These are phyloP conservation scores for Hippopotamus amphibius DNA, from an alignment of 2,113 vertebrate genomes.

Conservation along the genomic window DNA sequence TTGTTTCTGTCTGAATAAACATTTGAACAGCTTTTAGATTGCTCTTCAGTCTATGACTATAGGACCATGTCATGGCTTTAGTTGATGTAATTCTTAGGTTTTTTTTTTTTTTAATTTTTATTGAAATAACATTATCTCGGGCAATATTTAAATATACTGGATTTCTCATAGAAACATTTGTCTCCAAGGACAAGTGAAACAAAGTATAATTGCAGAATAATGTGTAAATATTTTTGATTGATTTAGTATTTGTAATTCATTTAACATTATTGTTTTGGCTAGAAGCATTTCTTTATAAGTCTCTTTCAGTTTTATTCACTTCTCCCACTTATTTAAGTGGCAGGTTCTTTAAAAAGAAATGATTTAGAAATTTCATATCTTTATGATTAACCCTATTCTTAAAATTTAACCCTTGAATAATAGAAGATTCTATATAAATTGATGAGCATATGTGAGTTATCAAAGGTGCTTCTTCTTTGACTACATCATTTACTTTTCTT, in stretches of 20 bases:
- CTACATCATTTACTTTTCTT: conserved; percentile 20
- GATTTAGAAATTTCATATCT: conserved; percentile 34
- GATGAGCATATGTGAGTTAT: conserved; percentile 41
- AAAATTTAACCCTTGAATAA: conserved; percentile 51
- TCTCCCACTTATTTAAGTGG: neutral
- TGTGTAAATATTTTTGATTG: conserved; percentile 44
- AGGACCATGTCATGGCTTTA: conserved; percentile 40
- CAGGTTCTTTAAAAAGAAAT: conserved; percentile 45
- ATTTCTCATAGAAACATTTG: conserved; percentile 54
- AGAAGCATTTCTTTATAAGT: conserved; percentile 57
- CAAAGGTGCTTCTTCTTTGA: neutral
- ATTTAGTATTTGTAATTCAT: conserved; percentile 70
- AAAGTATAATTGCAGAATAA: conserved; percentile 45
- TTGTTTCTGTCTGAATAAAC: conserved; percentile 67
- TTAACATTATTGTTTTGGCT: conserved; percentile 47
- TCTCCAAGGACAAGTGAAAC: conserved; percentile 51
- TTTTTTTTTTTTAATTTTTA: conserved; percentile 10
- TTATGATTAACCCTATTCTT: conserved; percentile 54
- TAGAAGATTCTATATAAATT: conserved; percentile 12
- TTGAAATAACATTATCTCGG: conserved; percentile 60
- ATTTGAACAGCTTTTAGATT: conserved; percentile 64
- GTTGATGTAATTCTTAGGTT: conserved; percentile 15
- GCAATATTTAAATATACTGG: conserved; percentile 40
- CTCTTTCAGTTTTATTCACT: conserved; percentile 52
- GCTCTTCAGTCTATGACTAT: conserved; percentile 55